Evolutionary conservation across 2,888 invertebrate genomes (phyloP), one percentile per base, ranked within the genome.

Genomic region (Drosophila maculinotata): DNA sequence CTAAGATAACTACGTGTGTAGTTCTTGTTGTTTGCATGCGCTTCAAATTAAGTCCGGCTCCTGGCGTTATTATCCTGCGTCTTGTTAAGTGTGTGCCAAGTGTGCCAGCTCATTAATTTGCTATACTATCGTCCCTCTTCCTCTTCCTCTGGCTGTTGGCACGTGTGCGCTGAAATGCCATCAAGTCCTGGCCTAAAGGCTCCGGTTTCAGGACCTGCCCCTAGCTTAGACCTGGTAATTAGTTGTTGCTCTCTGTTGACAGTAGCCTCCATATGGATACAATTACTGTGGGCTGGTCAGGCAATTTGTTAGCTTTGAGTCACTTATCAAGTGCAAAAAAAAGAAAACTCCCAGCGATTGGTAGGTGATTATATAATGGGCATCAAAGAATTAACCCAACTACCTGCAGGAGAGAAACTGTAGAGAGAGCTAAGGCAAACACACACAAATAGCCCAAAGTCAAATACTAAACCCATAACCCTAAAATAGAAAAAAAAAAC

Each of bases 41-140:
- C 25, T 8, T 26, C 31, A 45, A 58, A 69, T 59, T 53, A 65
- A 65, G 72, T 71, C 54, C 52, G 51, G 33, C 42, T 48, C 62
- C 51, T 54, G 28, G 35, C 60, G 25, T 17, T 44, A n/a, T 31
- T 17, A 26, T 57, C 12, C 41, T 57, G 31, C 25, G 25, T 60
- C 33, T 38, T 48, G 57, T 54, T 53, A 53, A 70, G 62, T 57
- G 58, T 66, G 47, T 48, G 47, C 54, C 69, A 59, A 66, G 65
- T 69, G 66, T 69, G 72, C 44, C 63, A 68, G 72, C 77, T 70
- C 84, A 81, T 83, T 83, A 82, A 83, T 81, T 80, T 66, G 23
- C 26, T 57, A 45, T 57, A 44, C 62, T 36, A 53, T 39, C 47
- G 20, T 23, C 17, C 44, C 12, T 17, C 23, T n/a, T 1, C 39